Conservation (phyloP, 2,888 invertebrate genomes). For the Physocephala rufipes region DNA sequence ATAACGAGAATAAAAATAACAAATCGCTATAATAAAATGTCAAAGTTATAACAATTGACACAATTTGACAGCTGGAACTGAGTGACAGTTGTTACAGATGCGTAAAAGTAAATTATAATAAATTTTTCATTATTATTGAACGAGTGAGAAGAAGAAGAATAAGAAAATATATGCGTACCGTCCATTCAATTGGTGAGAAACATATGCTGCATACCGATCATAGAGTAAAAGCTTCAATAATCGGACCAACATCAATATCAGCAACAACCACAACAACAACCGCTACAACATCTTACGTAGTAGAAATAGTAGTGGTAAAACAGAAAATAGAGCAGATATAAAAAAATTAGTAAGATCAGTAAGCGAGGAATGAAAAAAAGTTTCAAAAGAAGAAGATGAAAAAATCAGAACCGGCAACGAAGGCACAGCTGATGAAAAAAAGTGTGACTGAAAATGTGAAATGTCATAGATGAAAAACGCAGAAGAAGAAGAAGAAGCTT, state of each 20-base stretch:
- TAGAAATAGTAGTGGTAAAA: too few species aligned
- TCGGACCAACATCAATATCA: too few species aligned
- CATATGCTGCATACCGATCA: too few species aligned
- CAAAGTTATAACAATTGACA: slow-evolving; percentile 51
- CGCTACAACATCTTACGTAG: too few species aligned
- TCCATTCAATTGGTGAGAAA: too few species aligned
- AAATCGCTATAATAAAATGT: slow-evolving; percentile 58
- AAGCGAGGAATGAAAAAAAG: neutral
- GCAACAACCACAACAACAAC: neutral
- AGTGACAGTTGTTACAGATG: slow-evolving; percentile 47
- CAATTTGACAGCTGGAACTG: slow-evolving; percentile 41
- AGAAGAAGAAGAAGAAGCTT: slow-evolving; percentile 6
- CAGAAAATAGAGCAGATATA: too few species aligned
- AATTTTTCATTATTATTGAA: neutral
- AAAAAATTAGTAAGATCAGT: neutral
- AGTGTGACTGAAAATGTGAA: neutral
- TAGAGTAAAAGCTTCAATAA: too few species aligned
- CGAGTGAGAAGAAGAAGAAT: neutral
- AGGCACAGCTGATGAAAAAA: too few species aligned
- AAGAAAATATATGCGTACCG: neutral
- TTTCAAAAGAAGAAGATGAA: neutral
- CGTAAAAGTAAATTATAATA: neutral
- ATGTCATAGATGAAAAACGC: neutral
- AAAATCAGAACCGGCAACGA: neutral
- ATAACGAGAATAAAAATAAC: slow-evolving; percentile 40